Base-by-base conservation (phyloP, 2,113 vertebrate genomes). In the Diadophis punctatus region DNA sequence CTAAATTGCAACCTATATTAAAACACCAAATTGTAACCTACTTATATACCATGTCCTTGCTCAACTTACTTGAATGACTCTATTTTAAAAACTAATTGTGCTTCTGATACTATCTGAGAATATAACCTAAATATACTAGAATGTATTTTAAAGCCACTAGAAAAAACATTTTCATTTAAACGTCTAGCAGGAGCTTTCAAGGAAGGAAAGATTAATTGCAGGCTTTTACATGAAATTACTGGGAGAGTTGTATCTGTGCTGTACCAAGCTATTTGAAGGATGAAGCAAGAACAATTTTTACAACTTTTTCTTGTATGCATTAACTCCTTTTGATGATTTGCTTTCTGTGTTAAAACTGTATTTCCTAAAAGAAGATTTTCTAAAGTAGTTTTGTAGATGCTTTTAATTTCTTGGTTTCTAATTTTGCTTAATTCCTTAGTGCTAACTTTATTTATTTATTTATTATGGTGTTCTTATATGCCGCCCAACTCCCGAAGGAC, bases 1-100 rank as follows among this genome's bases (percentile, higher is more conserved):
- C 93, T 93, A 94, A 95, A 91, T 93, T 94, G 11, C 91, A 92
- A 51, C 34, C 30, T 39, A 48, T 34, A 68, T 30, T 68, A 68
- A 68, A 68, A 68, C 30, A 68, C 63, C 30, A 68, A 68, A 68
- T 68, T 68, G 63, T 68, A 68, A 68, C 63, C 63, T 68, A 68
- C 23, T 23, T 39, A 48, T 43, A 48, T 43, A 80, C 16, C 91
- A 46, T 46, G n/a, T 55, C 90, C 49, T 55, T 92, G 80, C 22
- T 91, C 88, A 86, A 89, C 87, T 91, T 25, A 90, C 89, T 91
- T 25, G 58, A 86, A 92, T 49, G 0, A 87, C 84, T 80, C n/a
- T 0, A 0, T 56, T 60, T 89, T 74, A n/a, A n/a, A 16, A 85
- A 94, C 84, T 93, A 93, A 93, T 93, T 0, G 1, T 52, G 48